Evolutionary conservation across 2,797 vertebrate genomes (phyloP).

Genomic region (Alectoris magna): DNA sequence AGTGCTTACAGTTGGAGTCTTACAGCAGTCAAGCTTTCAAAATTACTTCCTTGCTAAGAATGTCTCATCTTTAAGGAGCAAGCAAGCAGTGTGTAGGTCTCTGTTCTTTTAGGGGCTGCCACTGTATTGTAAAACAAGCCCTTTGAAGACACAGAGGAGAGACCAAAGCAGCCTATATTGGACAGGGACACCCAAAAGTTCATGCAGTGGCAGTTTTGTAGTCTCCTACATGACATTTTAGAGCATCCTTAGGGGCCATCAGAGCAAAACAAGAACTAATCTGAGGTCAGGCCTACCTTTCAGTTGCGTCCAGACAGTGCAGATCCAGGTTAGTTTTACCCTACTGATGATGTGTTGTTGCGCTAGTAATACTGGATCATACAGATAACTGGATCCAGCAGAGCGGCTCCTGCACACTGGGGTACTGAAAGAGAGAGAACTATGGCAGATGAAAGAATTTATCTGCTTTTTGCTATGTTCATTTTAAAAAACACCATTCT

Average conservation of each 20-base stretch:
- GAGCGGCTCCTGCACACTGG: neutral
- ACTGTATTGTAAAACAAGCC: neutral
- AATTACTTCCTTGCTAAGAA: neutral
- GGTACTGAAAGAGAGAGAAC: neutral
- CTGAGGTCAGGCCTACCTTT: neutral
- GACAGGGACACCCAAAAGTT: neutral
- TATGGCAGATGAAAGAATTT: neutral
- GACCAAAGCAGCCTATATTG: neutral
- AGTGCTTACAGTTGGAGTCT: neutral
- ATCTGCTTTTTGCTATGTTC: neutral
- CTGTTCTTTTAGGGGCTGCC: neutral
- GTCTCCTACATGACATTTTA: neutral
- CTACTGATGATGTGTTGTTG: too few relatives aligned
- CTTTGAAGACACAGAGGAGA: neutral
- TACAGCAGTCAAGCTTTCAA: neutral
- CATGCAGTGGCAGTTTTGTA: neutral
- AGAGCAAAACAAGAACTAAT: neutral
- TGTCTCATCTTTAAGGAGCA: neutral
- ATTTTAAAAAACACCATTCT: neutral
- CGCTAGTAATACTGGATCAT: too few relatives aligned
- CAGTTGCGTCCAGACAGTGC: neutral
- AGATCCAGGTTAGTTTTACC: neutral
- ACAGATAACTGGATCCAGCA: neutral
- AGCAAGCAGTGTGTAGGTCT: neutral
- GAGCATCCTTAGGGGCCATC: neutral